A percentile compares a stretch with the other conserved stretches of the same genome.
These are phyloP conservation scores for Coregonus ussuriensis DNA, from an alignment of 2,797 vertebrate genomes.

Conservation along the genomic window DNA sequence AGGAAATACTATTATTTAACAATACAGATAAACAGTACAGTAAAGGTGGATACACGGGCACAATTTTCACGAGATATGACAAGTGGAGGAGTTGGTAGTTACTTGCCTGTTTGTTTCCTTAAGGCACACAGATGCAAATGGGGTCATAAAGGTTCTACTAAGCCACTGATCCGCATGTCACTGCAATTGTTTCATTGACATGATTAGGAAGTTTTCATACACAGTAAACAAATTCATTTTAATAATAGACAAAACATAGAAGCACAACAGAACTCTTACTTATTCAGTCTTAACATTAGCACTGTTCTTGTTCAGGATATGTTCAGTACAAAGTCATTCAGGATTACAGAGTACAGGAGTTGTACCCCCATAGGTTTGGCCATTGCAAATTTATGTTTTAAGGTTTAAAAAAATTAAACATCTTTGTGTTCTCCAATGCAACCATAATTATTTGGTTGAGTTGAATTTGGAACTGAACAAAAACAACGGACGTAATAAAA, in stretches of 20 bases:
- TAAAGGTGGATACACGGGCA: constrained; percentile 27
- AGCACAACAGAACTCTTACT: constrained; percentile 19
- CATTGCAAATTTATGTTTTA: not conserved
- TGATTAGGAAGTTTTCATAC: constrained; percentile 31
- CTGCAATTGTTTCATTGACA: constrained; percentile 32
- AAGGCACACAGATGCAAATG: constrained; percentile 50
- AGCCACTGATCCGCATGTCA: constrained; percentile 42
- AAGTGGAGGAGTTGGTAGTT: constrained; percentile 26
- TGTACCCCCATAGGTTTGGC: not conserved
- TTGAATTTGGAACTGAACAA: constrained; percentile 2
- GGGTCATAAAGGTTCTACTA: constrained; percentile 28
- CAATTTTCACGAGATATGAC: constrained; percentile 29
- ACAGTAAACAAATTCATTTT: constrained; percentile 37
- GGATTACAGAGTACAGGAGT: not conserved
- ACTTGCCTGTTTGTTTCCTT: constrained; percentile 28
- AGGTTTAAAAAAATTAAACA: not conserved
- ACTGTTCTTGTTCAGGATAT: constrained; percentile 11
- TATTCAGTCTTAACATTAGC: constrained; percentile 15
- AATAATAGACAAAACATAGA: constrained; percentile 36
- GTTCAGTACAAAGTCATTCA: not conserved
- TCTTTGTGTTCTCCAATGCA: constrained; percentile 7
- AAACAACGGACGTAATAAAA: not conserved
- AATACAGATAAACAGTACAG: constrained; percentile 25
- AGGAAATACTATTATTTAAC: constrained; percentile 19
- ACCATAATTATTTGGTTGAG: constrained; percentile 15